These are phyloP conservation scores for Chaetogeoica ovagalla DNA, from an alignment of 2,888 invertebrate genomes.

Conservation along the genomic window DNA sequence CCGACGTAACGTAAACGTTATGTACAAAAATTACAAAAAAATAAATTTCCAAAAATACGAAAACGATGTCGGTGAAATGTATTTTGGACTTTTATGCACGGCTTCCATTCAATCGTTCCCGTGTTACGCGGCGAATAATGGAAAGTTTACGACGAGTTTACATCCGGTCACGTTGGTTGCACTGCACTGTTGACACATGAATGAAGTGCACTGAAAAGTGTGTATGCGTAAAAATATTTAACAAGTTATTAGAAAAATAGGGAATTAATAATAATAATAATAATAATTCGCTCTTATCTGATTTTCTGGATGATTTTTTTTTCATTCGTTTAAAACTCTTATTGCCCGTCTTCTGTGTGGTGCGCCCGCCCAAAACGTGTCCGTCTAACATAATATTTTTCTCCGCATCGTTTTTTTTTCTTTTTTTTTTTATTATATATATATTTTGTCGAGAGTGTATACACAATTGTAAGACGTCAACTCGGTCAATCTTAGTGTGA, in stretches of 20 bases:
- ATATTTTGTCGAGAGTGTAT: constrained; percentile 1
- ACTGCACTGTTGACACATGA: constrained; percentile 52
- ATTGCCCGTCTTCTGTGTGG: not conserved
- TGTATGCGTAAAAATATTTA: constrained; percentile 51
- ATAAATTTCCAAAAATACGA: too few species aligned
- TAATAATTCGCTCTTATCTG: constrained; percentile 31
- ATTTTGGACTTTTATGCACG: not conserved
- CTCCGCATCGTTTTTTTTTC: not conserved
- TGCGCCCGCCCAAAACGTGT: not conserved
- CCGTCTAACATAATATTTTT: not conserved
- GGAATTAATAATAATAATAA: constrained; percentile 37
- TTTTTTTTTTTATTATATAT: too few species aligned
- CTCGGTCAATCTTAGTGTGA: not conserved
- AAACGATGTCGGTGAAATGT: too few species aligned
- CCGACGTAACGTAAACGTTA: too few species aligned
- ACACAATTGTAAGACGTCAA: constrained; percentile 1
- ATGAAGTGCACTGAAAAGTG: constrained; percentile 48
- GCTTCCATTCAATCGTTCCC: not conserved
- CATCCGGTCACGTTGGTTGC: constrained; percentile 29
- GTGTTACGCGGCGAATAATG: not conserved
- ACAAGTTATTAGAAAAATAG: constrained; percentile 43
- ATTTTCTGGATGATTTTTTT: constrained; percentile 34
- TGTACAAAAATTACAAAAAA: too few species aligned
- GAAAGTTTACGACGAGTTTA: constrained; percentile 40
- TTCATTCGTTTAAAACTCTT: not conserved